A percentile compares a stretch with the other conserved stretches of the same genome.
Conservation (phyloP, 2,888 invertebrate species). For the Patella ulyssiponensis region DNA sequence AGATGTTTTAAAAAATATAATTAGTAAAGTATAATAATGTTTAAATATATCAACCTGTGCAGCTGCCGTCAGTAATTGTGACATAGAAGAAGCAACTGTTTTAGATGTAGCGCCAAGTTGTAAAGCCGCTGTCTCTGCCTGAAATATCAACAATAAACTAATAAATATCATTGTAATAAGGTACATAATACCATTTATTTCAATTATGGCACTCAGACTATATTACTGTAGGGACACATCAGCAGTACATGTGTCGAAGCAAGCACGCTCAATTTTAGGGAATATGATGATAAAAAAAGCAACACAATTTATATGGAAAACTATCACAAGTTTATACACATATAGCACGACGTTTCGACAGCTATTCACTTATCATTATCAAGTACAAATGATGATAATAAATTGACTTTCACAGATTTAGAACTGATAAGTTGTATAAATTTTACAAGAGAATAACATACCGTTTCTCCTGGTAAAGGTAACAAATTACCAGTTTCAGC, state of each 20-base stretch:
- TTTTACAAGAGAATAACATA: slow-evolving; percentile 63
- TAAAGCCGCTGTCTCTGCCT: slow-evolving; percentile 77
- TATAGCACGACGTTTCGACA: too few relatives aligned
- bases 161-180: background rate
- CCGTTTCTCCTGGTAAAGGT: slow-evolving; percentile 89
- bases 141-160: slow-evolving; percentile 32
- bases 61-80: slow-evolving; percentile 88
- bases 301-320: too few relatives aligned
- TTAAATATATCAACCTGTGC: slow-evolving; percentile 75
- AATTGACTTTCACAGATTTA: background rate
- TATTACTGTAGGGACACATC: background rate
- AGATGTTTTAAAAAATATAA: too few relatives aligned
- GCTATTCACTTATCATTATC: too few relatives aligned
- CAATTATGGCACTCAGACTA: background rate
- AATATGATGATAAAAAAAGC: background rate
- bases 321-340: too few relatives aligned
- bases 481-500: slow-evolving; percentile 81
- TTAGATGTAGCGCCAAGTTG: slow-evolving; percentile 79
- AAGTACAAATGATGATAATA: background rate
- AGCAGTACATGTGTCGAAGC: too few relatives aligned
- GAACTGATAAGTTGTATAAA: background rate
- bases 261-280: background rate
- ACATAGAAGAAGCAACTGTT: slow-evolving; percentile 85
- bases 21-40: background rate
- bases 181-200: background rate